phyloP scores from a whole-genome alignment of 2,113 vertebrate genomes.

The Pleuronectes platessa region DNA sequence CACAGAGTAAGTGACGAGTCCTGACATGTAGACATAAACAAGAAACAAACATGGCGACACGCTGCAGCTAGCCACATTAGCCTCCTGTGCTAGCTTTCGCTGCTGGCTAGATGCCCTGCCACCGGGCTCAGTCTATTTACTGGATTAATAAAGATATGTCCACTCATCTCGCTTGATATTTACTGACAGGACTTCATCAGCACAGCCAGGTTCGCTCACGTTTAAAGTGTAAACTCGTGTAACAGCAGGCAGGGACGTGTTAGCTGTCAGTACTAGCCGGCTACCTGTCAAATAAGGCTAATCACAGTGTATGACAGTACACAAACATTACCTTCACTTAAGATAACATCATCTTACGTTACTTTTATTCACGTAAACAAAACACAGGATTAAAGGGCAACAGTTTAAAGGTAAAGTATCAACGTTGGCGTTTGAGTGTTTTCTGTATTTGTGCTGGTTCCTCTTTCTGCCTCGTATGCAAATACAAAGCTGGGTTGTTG shows the following conservation, averaged over 20 bases:
- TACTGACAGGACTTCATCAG: background rate
- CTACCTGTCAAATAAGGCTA: too few species aligned
- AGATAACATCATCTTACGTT: too few species aligned
- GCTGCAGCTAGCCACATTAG: slow-evolving; percentile 14
- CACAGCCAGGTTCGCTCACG: background rate
- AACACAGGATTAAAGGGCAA: too few species aligned
- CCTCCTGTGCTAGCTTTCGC: slow-evolving; percentile 22
- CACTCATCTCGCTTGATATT: background rate
- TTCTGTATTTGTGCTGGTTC: too few species aligned
- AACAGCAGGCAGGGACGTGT: background rate
- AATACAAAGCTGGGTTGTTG: too few species aligned
- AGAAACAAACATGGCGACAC: background rate
- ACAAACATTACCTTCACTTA: too few species aligned
- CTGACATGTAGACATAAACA: background rate
- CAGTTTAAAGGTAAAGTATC: too few species aligned
- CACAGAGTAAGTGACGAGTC: slow-evolving; percentile 87
- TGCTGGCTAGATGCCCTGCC: slow-evolving; percentile 34
- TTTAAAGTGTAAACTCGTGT: background rate
- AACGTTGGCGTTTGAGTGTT: too few species aligned
- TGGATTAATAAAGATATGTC: background rate
- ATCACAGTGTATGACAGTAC: too few species aligned
- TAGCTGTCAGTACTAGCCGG: background rate
- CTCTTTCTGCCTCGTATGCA: too few species aligned
- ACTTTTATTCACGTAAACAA: too few species aligned
- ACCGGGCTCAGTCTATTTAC: slow-evolving; percentile 22